Base-by-base conservation (phyloP, 2,113 vertebrate genomes). In the Vanacampus margaritifer region DNA sequence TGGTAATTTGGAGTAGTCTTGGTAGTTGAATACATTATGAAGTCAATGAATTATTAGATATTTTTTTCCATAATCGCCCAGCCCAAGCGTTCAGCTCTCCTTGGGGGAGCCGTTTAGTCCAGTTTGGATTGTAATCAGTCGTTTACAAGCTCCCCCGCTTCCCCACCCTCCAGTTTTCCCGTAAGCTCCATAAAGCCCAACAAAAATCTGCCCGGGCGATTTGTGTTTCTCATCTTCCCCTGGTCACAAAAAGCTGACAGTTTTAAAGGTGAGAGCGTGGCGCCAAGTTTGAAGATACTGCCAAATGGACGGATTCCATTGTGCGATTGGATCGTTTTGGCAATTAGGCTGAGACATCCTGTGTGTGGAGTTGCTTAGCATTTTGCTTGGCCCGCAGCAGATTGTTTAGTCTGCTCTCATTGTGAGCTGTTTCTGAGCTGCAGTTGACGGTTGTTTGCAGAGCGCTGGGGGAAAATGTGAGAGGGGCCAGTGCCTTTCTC, bases 341-440 rank as follows among this genome's bases (percentile, higher is more conserved):
- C 68, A 93, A 88, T 93, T 94, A 90, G 90, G 84, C 84, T 90
- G 87, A 92, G 92, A 93, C 89, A 93, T 93, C 89, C 91, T 94
- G 88, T 91, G 88, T 89, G 87, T 91, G 75, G 92, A 92, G 86
- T 91, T 95, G 91, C 94, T 96, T 95, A 94, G 92, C 92, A 87
- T 92, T 95, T 92, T 92, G 80, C 90, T 87, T 91, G 92, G 92
- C 92, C 76, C 89, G 79, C 78, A 87, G 91, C 84, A 79, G 91
- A 94, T 95, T 95, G 93, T 96, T 96, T 98, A 95, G 93, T 95
- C 94, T 98, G 90, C 92, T 94, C 89, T 92, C 89, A 92, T 91
- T 93, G 93, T 93, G 93, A 92, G 82, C 88, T 86, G 92, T 94
- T 95, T 94, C 90, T 92, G 91, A 90, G 89, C 90, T 87, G 88